phyloP scores from a whole-genome alignment of 2,888 invertebrate genomes.

The Leptogaster cylindrica region DNA sequence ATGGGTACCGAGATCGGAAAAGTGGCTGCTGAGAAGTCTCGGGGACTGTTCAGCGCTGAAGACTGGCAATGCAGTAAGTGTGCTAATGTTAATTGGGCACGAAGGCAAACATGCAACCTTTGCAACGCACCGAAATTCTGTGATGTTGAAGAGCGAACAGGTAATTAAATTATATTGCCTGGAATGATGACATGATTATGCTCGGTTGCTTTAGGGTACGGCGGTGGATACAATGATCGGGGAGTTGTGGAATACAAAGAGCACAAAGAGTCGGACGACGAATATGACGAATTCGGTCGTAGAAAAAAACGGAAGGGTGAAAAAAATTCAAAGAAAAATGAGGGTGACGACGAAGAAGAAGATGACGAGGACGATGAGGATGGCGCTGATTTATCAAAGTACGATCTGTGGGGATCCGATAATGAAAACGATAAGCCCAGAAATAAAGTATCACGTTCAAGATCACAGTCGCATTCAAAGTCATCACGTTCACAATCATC shows the following conservation, averaged over 20 bases:
- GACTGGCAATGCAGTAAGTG: slow-evolving; percentile 99
- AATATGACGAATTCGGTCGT: slow-evolving; percentile 92
- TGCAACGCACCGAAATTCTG: slow-evolving; percentile 98
- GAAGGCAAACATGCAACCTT: slow-evolving; percentile 95
- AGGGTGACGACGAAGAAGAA: slow-evolving; percentile 61
- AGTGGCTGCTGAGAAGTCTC: slow-evolving; percentile 96
- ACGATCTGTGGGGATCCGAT: slow-evolving; percentile 77
- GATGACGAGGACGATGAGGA: slow-evolving; percentile 67
- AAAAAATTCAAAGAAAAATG: slow-evolving; percentile 43
- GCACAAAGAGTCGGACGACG: slow-evolving; percentile 87
- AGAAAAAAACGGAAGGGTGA: slow-evolving; percentile 64
- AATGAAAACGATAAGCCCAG: slow-evolving; percentile 58
- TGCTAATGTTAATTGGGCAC: slow-evolving; percentile 97
- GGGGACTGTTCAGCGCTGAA: slow-evolving; percentile 84
- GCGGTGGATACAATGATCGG: slow-evolving; percentile 94
- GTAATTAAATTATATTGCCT: slow-evolving; percentile 50
- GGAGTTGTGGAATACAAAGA: slow-evolving; percentile 95
- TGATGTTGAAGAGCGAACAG: slow-evolving; percentile 82
- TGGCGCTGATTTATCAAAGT: slow-evolving; percentile 77
- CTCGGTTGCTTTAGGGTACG: slow-evolving; percentile 67
- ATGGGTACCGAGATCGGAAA: slow-evolving; percentile 97
- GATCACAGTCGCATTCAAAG: slow-evolving; percentile 37
- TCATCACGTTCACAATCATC: slow-evolving; percentile 53
- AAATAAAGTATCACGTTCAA: slow-evolving; percentile 37
- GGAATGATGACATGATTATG: not conserved